Evolutionary conservation across 2,113 vertebrate genomes (phyloP).

Genomic region (Dicrurus megarhynchus): DNA sequence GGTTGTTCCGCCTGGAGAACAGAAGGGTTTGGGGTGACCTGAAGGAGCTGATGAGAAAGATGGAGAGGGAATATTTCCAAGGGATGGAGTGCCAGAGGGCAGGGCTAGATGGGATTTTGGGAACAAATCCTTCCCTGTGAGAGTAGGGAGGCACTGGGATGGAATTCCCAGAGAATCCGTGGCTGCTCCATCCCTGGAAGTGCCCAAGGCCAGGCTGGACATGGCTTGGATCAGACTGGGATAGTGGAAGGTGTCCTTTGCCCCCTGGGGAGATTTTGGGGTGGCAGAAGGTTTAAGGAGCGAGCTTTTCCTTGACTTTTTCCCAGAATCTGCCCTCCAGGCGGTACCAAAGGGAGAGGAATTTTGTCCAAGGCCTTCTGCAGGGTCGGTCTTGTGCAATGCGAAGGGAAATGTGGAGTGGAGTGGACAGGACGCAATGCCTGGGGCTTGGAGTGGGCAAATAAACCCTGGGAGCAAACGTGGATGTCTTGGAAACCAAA

Average conservation of each 20-base stretch:
- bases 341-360: neutral
- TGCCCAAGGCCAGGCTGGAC: neutral
- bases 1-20: neutral
- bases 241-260: neutral
- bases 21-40: neutral
- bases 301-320: accelerated
- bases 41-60: neutral
- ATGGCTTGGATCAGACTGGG: neutral
- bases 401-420: neutral
- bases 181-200: neutral
- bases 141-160: neutral
- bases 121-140: neutral
- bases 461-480: neutral
- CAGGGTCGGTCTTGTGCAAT: neutral
- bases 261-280: neutral
- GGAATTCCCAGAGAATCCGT: neutral
- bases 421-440: neutral
- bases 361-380: neutral
- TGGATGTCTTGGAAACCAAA: neutral
- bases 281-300: neutral
- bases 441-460: neutral
- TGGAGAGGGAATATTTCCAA: neutral
- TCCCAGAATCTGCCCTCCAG: neutral
- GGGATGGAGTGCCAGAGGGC: neutral
- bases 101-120: neutral